These are phyloP conservation scores for Drosophila subpulchrella DNA, from an alignment of 1,140 invertebrate species.

Conservation along the genomic window DNA sequence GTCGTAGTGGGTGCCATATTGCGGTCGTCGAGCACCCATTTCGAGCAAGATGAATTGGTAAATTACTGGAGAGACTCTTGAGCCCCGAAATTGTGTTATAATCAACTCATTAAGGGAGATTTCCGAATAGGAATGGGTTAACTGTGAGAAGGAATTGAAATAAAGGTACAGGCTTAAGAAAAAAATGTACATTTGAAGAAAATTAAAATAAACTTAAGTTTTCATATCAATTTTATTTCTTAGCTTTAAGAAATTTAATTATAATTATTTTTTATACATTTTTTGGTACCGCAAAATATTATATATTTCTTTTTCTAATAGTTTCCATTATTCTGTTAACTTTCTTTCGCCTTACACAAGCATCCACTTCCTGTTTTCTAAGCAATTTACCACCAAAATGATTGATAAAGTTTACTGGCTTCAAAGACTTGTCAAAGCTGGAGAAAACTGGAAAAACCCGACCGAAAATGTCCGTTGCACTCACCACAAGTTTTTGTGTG, in stretches of 20 bases:
- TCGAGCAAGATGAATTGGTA: slow-evolving; percentile 69
- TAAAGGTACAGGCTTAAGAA: not conserved
- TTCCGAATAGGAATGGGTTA: slow-evolving; percentile 15
- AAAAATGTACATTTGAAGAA: no score
- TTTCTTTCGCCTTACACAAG: slow-evolving; percentile 10
- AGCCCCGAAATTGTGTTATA: slow-evolving; percentile 46
- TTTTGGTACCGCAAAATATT: no score
- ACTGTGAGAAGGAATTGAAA: slow-evolving; percentile 1
- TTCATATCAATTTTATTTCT: no score
- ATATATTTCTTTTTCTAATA: no score
- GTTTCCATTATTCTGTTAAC: not conserved
- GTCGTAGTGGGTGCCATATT: slow-evolving; percentile 59
- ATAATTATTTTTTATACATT: no score
- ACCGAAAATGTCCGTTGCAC: slow-evolving; percentile 40
- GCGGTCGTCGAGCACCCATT: slow-evolving; percentile 52
- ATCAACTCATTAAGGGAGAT: slow-evolving; percentile 40
- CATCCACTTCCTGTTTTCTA: slow-evolving; percentile 70
- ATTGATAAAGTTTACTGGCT: slow-evolving; percentile 76
- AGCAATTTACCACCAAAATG: slow-evolving; percentile 84
- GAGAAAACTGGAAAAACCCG: slow-evolving; percentile 25
- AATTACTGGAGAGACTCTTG: slow-evolving; percentile 58
- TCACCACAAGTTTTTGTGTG: slow-evolving; percentile 47
- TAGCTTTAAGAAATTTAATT: no score
- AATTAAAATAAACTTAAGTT: no score
- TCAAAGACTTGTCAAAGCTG: slow-evolving; percentile 44